These are phyloP conservation scores for Onychomys leucogaster DNA, from an alignment of 2,797 vertebrate genomes.

Conservation along the genomic window DNA sequence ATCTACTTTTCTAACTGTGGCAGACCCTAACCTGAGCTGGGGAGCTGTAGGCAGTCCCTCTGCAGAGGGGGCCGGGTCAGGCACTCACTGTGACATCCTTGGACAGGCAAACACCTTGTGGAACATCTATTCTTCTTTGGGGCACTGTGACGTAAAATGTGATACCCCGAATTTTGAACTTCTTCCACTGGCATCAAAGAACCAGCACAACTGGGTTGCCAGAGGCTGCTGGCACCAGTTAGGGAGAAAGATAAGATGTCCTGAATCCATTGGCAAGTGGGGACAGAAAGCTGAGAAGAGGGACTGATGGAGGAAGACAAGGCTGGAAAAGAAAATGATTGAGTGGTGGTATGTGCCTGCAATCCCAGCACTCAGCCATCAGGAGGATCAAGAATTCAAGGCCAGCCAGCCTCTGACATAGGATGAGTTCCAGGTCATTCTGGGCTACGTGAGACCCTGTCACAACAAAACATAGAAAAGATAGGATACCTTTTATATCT, in stretches of 20 bases:
- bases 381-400: neutral
- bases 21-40: neutral
- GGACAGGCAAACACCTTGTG: neutral
- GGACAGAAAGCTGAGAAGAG: neutral
- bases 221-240: neutral
- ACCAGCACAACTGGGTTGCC: neutral
- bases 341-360: neutral
- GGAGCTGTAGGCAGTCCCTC: neutral
- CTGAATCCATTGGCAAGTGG: neutral
- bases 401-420: neutral
- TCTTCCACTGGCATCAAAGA: neutral
- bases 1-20: neutral
- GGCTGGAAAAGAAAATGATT: neutral
- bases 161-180: neutral
- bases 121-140: no score
- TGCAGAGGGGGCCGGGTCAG: neutral
- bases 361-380: neutral
- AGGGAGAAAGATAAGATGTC: neutral
- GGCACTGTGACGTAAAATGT: neutral
- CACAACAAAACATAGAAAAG: neutral
- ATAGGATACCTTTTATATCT: neutral
- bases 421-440: neutral
- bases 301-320: neutral
- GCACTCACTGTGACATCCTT: neutral
- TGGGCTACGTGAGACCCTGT: neutral